Evolutionary conservation across 2,113 vertebrate species (phyloP), one percentile per base, ranked within the genome.

Genomic region (Mellivora capensis): DNA sequence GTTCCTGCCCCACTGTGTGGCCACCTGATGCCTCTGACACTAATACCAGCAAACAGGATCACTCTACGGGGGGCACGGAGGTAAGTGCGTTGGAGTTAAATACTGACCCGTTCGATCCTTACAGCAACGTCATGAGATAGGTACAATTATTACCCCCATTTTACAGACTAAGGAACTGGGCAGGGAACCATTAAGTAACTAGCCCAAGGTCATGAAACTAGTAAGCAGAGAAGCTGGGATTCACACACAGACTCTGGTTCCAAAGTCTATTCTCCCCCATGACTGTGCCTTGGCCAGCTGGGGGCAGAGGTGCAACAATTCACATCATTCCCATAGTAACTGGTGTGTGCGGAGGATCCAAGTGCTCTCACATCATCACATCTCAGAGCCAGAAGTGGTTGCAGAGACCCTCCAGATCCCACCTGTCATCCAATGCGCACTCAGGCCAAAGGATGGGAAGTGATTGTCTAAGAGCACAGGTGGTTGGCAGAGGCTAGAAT

Each of bases 101-200:
- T 6, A 20, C 4, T 49, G 17, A 27, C 49, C 72, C 31, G 52
- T 69, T 88, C 87, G 27, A 79, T 47, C 44, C 74, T 92, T 69
- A 42, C 27, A 27, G 81, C 54, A 88, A 52, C 37, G 14, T 76
- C 64, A 2, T 8, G n/a, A 67, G 27, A n/a, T 7, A 21, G 67
- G 31, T 15, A 31, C 47, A 64, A 7, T 87, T 47, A 82, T 71
- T 34, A 82, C 3, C 0, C 47, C 42, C 54, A 6, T 47, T 84
- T 97, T 59, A 96, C 69, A 93, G 93, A 61, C 29, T 31, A 82
- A 81, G 77, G 95, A 90, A 52, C 62, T 5, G 34, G 90, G 74
- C n/a, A 69, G 27, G 54, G 27, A 67, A 52, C 23, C 84, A 80
- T 64, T 21, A 59, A 90, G 82, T 34, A 81, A 81, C 59, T 59